Base-by-base conservation (phyloP, 1,140 invertebrate genomes). In the Nymphalis io region DNA sequence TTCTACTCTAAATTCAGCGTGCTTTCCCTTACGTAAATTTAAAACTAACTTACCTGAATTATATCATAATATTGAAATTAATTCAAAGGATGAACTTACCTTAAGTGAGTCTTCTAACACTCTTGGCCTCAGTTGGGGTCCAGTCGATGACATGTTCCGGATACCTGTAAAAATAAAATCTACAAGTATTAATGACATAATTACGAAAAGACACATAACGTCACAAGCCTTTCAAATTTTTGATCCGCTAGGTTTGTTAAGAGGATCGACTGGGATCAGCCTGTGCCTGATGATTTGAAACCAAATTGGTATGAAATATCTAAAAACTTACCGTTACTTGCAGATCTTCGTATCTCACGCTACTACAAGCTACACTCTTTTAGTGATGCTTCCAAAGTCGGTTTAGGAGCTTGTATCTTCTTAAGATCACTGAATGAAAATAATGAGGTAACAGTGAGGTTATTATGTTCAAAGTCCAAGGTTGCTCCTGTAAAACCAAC, bases 401-500 rank as follows among this genome's bases (percentile, higher is more conserved):
- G 76, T 8, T 73, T 70, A 23, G 60, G 62, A 6, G 20, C 73
- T 0, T 73, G 75, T n/a, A 38, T 62, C 46, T 77, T 75, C 48
- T 77, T 70, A 73, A 60, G 79, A 40, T 73, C 66, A 38, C 12
- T 23, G 21, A 15, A 33, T 57, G 20, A 15, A 42, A 60, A 48
- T 51, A n/a, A n/a, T n/a, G n/a, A n/a, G n/a, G n/a, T 74, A 11
- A 23, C 51, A 21, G n/a, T 79, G 40, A 21, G 51, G 21, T 78
- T 78, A 42, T 74, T 3, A 40, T 61, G 23, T 65, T 72, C 57
- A 80, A 69, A 80, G n/a, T 65, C 69, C 8, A 68, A 79, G 23
- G 84, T 89, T 5, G 74, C 77, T 8, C 85, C 85, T 0, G 5
- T 83, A 11, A 82, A 81, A 57, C 61, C 73, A 2, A 40, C 78